phyloP scores from a whole-genome alignment of 2,797 vertebrate genomes.

The Prionace glauca region DNA sequence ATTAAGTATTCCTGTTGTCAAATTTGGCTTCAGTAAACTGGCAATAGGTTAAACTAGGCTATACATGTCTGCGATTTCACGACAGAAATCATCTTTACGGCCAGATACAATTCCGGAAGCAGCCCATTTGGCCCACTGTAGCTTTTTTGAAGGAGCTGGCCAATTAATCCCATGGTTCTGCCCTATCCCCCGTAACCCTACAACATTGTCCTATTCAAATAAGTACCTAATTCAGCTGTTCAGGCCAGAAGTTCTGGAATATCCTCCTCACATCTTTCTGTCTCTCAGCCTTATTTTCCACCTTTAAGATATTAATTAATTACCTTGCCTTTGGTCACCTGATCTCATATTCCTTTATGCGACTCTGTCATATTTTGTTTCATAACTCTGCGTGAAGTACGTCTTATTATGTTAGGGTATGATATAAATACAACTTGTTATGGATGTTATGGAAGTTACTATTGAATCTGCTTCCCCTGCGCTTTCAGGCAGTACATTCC shows the following conservation, averaged over 20 bases:
- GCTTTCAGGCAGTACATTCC: neutral
- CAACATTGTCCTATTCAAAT: neutral
- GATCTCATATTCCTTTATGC: neutral
- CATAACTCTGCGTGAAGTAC: neutral
- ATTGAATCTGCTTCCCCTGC: neutral
- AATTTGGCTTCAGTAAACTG: neutral
- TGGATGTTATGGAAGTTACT: neutral
- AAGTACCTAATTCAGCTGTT: neutral
- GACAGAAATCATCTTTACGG: neutral
- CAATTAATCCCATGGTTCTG: neutral
- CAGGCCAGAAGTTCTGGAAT: too few relatives aligned
- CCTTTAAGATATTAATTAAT: neutral
- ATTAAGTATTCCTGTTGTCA: neutral
- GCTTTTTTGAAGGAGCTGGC: neutral
- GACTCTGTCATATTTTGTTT: neutral
- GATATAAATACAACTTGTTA: too few relatives aligned
- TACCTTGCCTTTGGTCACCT: neutral
- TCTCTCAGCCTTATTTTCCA: neutral
- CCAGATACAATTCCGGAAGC: too few relatives aligned
- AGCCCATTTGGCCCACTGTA: neutral
- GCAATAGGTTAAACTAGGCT: neutral
- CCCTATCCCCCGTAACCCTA: neutral
- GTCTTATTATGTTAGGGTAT: neutral
- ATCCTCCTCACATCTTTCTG: too few relatives aligned
- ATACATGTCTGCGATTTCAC: neutral